These are phyloP conservation scores for Scaptomyza cyrtandrae DNA, from an alignment of 2,888 invertebrate genomes.

Conservation along the genomic window DNA sequence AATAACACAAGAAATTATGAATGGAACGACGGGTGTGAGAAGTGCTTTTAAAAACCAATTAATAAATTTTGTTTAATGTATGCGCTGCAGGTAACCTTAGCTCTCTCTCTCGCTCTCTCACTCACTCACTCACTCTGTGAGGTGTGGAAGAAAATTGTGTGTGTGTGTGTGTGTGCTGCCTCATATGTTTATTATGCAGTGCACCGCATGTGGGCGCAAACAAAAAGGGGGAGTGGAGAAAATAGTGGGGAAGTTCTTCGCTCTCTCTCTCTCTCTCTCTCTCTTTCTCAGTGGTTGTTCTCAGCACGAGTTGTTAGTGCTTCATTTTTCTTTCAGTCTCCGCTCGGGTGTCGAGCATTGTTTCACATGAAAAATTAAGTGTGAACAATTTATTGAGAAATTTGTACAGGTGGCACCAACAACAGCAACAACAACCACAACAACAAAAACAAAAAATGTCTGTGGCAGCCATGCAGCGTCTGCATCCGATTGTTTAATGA, in stretches of 20 bases:
- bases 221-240: background rate
- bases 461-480: conserved; percentile 45
- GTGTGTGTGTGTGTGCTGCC: conserved; percentile 38
- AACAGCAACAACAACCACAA: conserved; percentile 26
- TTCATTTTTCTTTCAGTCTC: conserved; percentile 68
- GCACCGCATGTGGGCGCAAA: conserved; percentile 65
- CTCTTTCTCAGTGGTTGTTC: conserved; percentile 13
- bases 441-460: conserved; percentile 20
- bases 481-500: conserved; percentile 73
- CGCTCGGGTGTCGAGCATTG: conserved; percentile 48
- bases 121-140: conserved; percentile 26
- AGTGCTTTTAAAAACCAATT: conserved; percentile 78
- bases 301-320: conserved; percentile 79
- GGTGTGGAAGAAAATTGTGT: conserved; percentile 52
- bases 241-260: conserved; percentile 23
- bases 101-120: too few species aligned
- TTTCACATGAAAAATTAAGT: conserved; percentile 76
- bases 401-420: conserved; percentile 74
- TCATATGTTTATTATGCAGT: conserved; percentile 75
- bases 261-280: conserved; percentile 1
- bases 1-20: conserved; percentile 59
- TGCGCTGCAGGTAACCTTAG: conserved; percentile 66
- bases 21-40: conserved; percentile 76
- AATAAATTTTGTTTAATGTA: conserved; percentile 77
- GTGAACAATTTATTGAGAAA: conserved; percentile 80